Conservation (phyloP, 2,797 vertebrate species). For the Labeo calbasu region DNA sequence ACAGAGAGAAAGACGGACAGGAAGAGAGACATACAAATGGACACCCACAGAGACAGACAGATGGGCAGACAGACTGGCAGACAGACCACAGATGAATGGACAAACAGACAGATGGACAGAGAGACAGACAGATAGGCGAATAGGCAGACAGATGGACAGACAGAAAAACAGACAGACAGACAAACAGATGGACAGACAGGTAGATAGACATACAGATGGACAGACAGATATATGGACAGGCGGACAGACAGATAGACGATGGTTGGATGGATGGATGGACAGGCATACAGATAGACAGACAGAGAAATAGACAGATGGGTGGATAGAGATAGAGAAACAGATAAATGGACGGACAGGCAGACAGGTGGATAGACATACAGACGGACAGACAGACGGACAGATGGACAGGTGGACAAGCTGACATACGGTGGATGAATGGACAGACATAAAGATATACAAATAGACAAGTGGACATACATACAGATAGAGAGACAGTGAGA, state of each 20-base stretch:
- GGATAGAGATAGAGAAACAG: background rate
- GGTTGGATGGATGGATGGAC: background rate
- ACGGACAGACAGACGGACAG: background rate
- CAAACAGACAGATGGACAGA: background rate
- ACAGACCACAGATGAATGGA: background rate
- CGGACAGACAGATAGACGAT: no score
- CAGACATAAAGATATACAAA: background rate
- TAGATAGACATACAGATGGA: accelerated
- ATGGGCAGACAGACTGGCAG: background rate
- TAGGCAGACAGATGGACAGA: background rate
- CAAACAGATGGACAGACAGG: background rate
- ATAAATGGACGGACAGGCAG: background rate
- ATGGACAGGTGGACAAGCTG: background rate
- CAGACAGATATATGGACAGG: background rate
- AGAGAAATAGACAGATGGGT: accelerated
- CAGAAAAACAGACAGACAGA: background rate
- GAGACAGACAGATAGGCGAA: background rate
- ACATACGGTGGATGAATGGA: background rate
- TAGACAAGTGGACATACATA: background rate
- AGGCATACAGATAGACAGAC: background rate
- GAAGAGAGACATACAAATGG: no score
- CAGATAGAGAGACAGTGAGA: background rate
- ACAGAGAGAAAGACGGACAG: background rate
- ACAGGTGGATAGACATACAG: background rate
- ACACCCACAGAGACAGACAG: background rate